Evolutionary conservation across 2,888 invertebrate species (phyloP), one percentile per base, ranked within the genome.

Genomic region (Eulithis testata): DNA sequence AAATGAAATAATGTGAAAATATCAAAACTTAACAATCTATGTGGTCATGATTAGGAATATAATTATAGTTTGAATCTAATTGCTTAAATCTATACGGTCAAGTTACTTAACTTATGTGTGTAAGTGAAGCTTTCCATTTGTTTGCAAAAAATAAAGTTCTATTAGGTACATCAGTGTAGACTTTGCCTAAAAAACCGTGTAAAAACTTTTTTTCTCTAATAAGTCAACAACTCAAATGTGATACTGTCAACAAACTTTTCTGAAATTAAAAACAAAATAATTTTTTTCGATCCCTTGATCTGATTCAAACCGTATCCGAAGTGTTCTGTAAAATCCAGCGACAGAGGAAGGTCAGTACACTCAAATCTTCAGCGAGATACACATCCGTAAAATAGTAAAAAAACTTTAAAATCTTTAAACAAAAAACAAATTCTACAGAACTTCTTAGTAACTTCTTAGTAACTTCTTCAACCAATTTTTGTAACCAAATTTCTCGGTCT

Each of bases 281-380:
- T 21, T 3, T 9, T 36, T 65, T 63, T 68, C 54, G 68, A 71
- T 56, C 37, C 27, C 8, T 52, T 56, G 79, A 80, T 78, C 66
- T 31, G 49, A 66, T 84, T 85, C 70, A 73, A 83, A 82, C 45
- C 0, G 1, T 0, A 70, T 63, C 74, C 68, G 76, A 84, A 80
- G 76, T 78, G 73, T 77, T 84, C 49, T 85, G 75, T 81, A 81
- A 72, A 80, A 73, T 69, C 47, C 43, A 27, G 14, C 68, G 62
- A 11, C 21, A 40, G 1, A 1, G 11, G 7, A 53, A 63, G 65
- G 65, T 76, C 78, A 89, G 86, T 89, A 82, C 82, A 81, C 75
- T 78, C 69, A 88, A 89, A 85, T 88, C 79, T 50, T 76, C 75
- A 67, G 81, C 71, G 76, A 76, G 62, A 75, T 74, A 73, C 69